Evolutionary conservation across 1,140 invertebrate species (phyloP), one percentile per base, ranked within the genome.

Genomic region (Notospermus geniculatus): DNA sequence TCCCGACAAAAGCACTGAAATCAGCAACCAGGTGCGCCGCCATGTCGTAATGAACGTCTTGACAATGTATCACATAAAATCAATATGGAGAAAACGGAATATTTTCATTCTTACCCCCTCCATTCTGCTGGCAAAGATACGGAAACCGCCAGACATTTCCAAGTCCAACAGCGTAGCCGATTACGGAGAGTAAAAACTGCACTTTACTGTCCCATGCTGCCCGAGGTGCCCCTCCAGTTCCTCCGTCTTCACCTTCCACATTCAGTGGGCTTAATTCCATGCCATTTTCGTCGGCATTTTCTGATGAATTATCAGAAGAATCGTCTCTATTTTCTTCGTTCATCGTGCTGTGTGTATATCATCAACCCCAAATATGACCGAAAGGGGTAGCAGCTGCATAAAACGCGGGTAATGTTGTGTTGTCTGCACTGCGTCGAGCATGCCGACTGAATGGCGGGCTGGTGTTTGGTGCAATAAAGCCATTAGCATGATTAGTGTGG

Each of bases 111-210:
- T 17, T 55, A 77, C 91, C 92, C 80, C 92, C 92, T 53, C 92
- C 92, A 80, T 95, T 93, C 78, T 93, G 89, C 81, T 94, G 92
- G 75, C 91, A 93, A 56, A 94, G 81, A 75, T 93, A 94, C 17
- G 92, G 92, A 83, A 95, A 95, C 70, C 92, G 85, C 92, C 92
- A 94, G 57, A 94, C 92, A 75, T 93, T 93, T 28, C 91, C 92
- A 29, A 94, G 84, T 0, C 81, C 80, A 1, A 82, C 80, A 7
- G 81, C 76, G 52, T 72, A 74, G 19, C 75, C 73, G 9, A 82
- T 69, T 13, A 76, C 64, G 2, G 80, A 80, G 19, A 82, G 63
- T 29, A 82, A 64, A 63, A 82, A 82, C 53, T 82, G 81, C 32
- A 50, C 25, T 29, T 39, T 22, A 22, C 19, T 57, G 39, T 36